These are phyloP conservation scores for Acanthochromis polyacanthus DNA, from an alignment of 2,113 vertebrate species.

Conservation along the genomic window DNA sequence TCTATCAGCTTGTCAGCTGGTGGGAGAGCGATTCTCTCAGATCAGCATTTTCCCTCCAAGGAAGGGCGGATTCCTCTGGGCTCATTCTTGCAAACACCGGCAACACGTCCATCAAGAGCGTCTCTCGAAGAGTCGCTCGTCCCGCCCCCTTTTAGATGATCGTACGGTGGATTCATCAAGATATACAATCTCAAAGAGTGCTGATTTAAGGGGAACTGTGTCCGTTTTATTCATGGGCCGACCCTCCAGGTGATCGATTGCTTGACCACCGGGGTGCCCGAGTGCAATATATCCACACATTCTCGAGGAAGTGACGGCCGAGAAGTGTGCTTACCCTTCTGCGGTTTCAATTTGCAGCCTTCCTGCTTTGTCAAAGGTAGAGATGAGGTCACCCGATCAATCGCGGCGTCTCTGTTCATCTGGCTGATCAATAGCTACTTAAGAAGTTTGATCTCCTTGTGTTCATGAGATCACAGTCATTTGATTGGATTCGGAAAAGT, in stretches of 20 bases:
- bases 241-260: constrained; percentile 60
- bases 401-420: constrained; percentile 70
- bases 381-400: constrained; percentile 70
- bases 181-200: constrained; percentile 47
- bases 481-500: constrained; percentile 57
- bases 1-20: constrained; percentile 71
- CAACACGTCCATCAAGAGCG: constrained; percentile 72
- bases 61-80: constrained; percentile 59
- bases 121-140: constrained; percentile 46
- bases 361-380: constrained; percentile 72
- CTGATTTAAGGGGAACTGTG: constrained; percentile 55
- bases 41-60: constrained; percentile 76
- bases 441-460: constrained; percentile 73
- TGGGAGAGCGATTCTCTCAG: constrained; percentile 65
- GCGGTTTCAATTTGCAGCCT: constrained; percentile 67
- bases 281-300: constrained; percentile 52
- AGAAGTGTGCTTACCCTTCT: constrained; percentile 70
- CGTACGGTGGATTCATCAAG: constrained; percentile 40
- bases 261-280: constrained; percentile 45
- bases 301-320: constrained; percentile 67
- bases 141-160: constrained; percentile 45
- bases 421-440: constrained; percentile 77
- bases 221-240: constrained; percentile 54
- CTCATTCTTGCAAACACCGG: constrained; percentile 65
- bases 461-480: constrained; percentile 64